Percentiles rank a stretch among this genome's conserved stretches.
Conservation (phyloP, 2,113 vertebrate genomes). For the Elaphurus davidianus region DNA sequence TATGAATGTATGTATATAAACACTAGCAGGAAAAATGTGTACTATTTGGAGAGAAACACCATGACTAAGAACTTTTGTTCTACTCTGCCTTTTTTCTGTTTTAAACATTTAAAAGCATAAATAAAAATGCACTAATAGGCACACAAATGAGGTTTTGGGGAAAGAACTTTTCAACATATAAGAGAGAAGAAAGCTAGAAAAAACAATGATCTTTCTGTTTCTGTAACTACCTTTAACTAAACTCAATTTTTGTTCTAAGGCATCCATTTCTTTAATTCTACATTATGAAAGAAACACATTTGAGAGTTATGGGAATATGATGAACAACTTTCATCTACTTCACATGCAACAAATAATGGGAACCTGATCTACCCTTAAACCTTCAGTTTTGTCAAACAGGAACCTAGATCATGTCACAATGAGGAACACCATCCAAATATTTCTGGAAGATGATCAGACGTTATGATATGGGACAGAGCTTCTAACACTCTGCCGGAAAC, state of each 20-base stretch:
- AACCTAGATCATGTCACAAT: neutral
- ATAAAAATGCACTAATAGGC: neutral
- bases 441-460: neutral
- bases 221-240: neutral
- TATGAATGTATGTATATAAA: too few relatives aligned
- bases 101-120: neutral
- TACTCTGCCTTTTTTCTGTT: neutral
- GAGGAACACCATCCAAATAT: too few relatives aligned
- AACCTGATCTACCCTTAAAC: fast-evolving
- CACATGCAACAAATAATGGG: neutral
- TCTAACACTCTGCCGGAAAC: neutral
- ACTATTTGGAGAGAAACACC: neutral
- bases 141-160: neutral
- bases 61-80: neutral
- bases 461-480: neutral
- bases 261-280: neutral
- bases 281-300: neutral
- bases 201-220: neutral
- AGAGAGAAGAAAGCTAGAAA: neutral
- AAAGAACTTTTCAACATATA: neutral
- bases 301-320: neutral
- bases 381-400: neutral
- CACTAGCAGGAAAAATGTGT: neutral
- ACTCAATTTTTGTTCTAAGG: neutral
- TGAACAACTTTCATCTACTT: neutral